Evolutionary conservation across 2,113 vertebrate genomes (phyloP).

Genomic region (Glaucidium brasilianum): DNA sequence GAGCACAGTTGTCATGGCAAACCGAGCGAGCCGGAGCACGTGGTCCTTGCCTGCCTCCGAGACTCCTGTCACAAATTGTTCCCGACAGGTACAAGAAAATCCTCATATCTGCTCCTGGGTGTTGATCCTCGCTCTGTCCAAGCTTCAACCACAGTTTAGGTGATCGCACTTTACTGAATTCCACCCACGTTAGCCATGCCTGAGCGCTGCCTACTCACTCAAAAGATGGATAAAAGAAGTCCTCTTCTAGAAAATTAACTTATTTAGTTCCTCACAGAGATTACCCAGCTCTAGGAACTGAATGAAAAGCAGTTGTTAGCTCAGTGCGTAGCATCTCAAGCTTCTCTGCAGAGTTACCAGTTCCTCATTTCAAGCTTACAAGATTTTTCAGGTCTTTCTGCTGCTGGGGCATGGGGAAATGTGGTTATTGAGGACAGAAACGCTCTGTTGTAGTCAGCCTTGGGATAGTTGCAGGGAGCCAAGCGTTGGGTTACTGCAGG

Average conservation of each 20-base stretch:
- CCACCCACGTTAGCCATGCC: fast-evolving
- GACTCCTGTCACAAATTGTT: background rate
- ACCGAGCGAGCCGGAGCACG: fast-evolving
- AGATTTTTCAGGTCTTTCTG: background rate
- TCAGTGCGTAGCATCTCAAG: background rate
- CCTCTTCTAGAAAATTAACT: background rate
- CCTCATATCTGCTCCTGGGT: background rate
- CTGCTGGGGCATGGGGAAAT: background rate
- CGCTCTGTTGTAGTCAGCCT: fast-evolving
- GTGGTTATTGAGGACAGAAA: fast-evolving
- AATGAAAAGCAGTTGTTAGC: background rate
- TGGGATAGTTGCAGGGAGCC: background rate
- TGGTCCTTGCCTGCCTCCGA: background rate
- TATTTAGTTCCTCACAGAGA: background rate
- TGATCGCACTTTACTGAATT: background rate
- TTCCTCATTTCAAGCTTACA: background rate
- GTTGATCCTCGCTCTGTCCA: background rate
- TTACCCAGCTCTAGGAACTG: background rate
- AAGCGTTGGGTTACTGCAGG: fast-evolving
- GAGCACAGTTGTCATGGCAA: background rate
- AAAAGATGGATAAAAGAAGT: background rate
- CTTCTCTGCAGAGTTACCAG: background rate
- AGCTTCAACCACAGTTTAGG: background rate
- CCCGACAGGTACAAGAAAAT: background rate
- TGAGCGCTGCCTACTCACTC: background rate